Conservation (phyloP, 2,113 vertebrate species). For the Lagopus leucura region DNA sequence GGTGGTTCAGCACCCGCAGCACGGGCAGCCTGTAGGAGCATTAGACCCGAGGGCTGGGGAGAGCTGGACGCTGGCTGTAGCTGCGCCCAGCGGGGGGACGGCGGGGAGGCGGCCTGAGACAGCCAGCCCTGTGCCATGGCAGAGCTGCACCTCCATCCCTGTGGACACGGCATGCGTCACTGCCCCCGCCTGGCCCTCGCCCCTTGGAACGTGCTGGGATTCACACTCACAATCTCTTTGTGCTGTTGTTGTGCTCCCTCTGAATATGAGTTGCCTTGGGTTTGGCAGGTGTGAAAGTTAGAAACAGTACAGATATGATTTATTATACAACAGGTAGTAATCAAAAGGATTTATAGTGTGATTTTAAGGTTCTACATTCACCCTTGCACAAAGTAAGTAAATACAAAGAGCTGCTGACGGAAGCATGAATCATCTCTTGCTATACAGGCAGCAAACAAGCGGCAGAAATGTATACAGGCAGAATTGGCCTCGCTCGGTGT, state of each 20-base stretch:
- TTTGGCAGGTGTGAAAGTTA: not conserved
- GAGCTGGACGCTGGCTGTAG: too few relatives aligned
- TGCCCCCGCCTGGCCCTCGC: fast-evolving
- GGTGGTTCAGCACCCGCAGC: not conserved
- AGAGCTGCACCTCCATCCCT: too few relatives aligned
- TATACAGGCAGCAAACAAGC: not conserved
- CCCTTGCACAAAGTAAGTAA: not conserved
- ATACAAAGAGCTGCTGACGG: not conserved
- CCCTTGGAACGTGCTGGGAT: fast-evolving
- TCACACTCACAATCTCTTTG: not conserved
- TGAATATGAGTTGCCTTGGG: fast-evolving
- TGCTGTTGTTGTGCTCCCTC: not conserved
- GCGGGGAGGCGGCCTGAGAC: not conserved
- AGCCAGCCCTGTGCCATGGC: too few relatives aligned
- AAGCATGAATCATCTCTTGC: not conserved
- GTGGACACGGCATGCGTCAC: fast-evolving
- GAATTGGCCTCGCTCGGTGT: not conserved
- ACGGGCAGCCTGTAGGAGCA: fast-evolving
- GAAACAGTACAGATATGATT: not conserved
- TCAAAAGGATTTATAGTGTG: not conserved
- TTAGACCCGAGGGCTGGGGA: too few relatives aligned
- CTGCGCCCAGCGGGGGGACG: fast-evolving
- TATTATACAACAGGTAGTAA: not conserved
- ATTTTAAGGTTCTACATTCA: not conserved
- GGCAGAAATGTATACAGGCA: not conserved